Base-by-base conservation (phyloP, 2,113 vertebrate genomes). In the Mirza zaza region DNA sequence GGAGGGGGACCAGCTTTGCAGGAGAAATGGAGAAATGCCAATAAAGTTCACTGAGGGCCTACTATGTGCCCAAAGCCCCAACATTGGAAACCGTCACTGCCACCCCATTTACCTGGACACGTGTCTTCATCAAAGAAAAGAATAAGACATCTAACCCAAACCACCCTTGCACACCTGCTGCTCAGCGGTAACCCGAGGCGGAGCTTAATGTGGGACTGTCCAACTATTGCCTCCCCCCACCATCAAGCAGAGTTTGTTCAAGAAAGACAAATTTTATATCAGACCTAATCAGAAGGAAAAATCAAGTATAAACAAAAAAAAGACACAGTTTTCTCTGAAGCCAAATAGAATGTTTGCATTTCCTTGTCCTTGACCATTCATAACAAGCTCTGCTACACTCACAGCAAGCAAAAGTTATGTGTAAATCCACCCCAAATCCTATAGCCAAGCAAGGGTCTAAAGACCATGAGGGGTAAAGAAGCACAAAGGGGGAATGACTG, bases 231-330 rank as follows among this genome's bases (percentile, higher is more conserved):
- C 55, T n/a, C 48, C 39, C 85, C 2, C 25, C 11, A 79, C 63
- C 27, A 87, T 12, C 88, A 12, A 36, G 36, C 61, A 93, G n/a
- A n/a, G 52, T 67, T 57, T 87, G 61, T 75, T 77, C 79, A 94
- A 87, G 75, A 89, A 87, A 90, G 39, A 94, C 34, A 90, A 89
- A 95, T 87, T 87, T 65, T 84, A 45, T 57, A 67, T 42, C 82
- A 91, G 27, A 67, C 57, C 87, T 80, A 93, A 93, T 81, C 93
- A 92, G 77, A 76, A 87, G 67, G 59, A 71, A 87, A 88, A 96
- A 85, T 90, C 76, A 95, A 96, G 87, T 67, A 77, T 86, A 96
- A 93, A 95, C 70, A 73, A 48, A 55, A 83, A 81, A 87, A 93
- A 55, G n/a, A 88, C 17, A 45, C 18, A 15, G 39, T 80, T 92